A percentile compares a stretch with the other conserved stretches of the same genome.
These are phyloP conservation scores for Drosophila novamexicana DNA, from an alignment of 1,140 invertebrate genomes.

Conservation along the genomic window DNA sequence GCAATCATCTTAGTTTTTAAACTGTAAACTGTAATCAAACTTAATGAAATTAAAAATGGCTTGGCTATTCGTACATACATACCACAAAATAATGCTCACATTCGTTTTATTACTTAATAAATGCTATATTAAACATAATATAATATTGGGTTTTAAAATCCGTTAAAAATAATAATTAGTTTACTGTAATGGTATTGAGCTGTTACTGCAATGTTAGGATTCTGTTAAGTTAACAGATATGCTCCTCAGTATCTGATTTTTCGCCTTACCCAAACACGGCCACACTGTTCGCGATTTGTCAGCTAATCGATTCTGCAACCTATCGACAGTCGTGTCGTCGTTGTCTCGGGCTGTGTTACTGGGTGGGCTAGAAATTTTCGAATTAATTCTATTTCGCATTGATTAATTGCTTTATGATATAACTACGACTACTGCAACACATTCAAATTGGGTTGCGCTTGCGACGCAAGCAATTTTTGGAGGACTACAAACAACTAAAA, in stretches of 20 bases:
- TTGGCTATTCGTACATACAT: slow-evolving; percentile 72
- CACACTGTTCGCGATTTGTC: slow-evolving; percentile 19
- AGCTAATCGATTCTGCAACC: slow-evolving; percentile 7
- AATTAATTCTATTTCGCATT: slow-evolving; percentile 69
- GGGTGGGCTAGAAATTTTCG: slow-evolving; percentile 63
- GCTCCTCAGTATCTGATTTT: neutral
- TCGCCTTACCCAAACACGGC: neutral
- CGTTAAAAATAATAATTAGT: neutral
- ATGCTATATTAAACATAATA: neutral
- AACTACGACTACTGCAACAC: slow-evolving; percentile 51
- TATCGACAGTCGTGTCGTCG: slow-evolving; percentile 64
- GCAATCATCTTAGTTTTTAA: slow-evolving; percentile 76
- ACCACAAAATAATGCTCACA: slow-evolving; percentile 32
- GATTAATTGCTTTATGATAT: slow-evolving; percentile 63
- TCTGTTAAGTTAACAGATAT: slow-evolving; percentile 15
- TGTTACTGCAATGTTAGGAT: slow-evolving; percentile 1
- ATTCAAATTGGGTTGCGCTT: slow-evolving; percentile 48
- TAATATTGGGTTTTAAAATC: neutral
- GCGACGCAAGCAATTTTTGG: slow-evolving; percentile 45
- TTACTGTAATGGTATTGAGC: neutral
- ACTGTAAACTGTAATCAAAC: slow-evolving; percentile 76
- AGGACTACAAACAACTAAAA: slow-evolving; percentile 63
- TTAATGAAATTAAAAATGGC: slow-evolving; percentile 75
- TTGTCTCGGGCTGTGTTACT: slow-evolving; percentile 72
- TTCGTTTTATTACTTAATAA: slow-evolving; percentile 13